Evolutionary conservation across 2,113 vertebrate species (phyloP), one percentile per base, ranked within the genome.

Genomic region (Cyanoderma ruficeps): DNA sequence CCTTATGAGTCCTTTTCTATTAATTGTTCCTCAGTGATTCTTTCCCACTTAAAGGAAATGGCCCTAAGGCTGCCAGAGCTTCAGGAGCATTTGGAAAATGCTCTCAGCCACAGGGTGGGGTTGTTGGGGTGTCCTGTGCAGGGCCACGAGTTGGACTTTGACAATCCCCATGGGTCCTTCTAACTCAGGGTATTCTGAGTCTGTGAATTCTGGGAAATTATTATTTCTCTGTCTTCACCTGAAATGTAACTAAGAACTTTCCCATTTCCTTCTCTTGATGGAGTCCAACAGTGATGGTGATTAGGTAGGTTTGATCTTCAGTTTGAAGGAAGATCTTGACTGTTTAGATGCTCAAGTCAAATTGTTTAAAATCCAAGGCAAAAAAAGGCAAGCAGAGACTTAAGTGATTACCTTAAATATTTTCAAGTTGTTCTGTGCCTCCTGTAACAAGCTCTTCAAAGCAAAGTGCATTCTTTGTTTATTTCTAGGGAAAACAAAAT

Each of bases 371-470:
- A 94, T 42, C 11, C 68, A 71, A 83, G 25, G 31, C 50, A 74
- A 81, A 82, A 83, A 83, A 85, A 74, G 60, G 25, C 44, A 89
- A 91, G 39, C 24, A 55, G n/a, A 81, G 30, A 91, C 74, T 37
- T 31, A 47, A 82, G 44, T 84, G 25, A 84, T 98, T 97, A 99
- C 99, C 99, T 99, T 99, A 96, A 99, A 99, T 95, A 99, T 98
- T 97, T 99, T 99, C 89, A 99, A 98, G 98, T 99, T 99, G 98
- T 99, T 99, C 97, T 99, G 99, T 53, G 99, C 98, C 96, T 99
- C 99, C 96, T 99, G 98, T 91, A 99, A 97, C 95, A 99, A 98
- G 94, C 99, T 99, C 97, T 98, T 99, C 98, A 99, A 98, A 96
- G 99, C 99, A 97, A 99, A 98, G 96, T 99, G 98, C 99, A 99